A percentile compares a stretch with the other conserved stretches of the same genome.
phyloP scores from a whole-genome alignment of 2,113 vertebrate genomes.

The Lates calcarifer region DNA sequence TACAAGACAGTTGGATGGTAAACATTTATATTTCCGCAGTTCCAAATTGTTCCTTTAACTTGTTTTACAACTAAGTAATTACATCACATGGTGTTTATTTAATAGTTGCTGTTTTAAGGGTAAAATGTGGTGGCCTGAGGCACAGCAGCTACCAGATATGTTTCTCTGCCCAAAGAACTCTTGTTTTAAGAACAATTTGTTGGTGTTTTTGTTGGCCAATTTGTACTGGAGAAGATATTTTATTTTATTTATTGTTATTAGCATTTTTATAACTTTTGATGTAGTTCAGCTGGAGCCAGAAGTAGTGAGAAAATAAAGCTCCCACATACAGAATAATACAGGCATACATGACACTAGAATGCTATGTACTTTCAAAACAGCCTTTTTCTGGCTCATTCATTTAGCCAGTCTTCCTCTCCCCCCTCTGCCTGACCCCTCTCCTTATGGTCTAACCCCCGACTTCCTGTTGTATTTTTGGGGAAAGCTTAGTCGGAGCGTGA shows the following conservation, averaged over 20 bases:
- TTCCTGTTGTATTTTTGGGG: conserved; percentile 83
- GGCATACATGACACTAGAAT: conserved; percentile 51
- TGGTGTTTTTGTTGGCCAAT: conserved; percentile 8
- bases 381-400: conserved; percentile 15
- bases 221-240: neutral
- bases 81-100: neutral
- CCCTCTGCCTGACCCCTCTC: conserved; percentile 50
- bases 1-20: neutral
- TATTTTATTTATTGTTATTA: conserved; percentile 26
- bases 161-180: neutral
- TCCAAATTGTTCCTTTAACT: neutral
- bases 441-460: conserved; percentile 59
- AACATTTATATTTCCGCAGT: neutral
- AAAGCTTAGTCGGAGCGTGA: conserved; percentile 78
- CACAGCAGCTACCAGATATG: conserved; percentile 6
- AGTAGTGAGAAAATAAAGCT: conserved; percentile 60
- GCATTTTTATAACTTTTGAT: conserved; percentile 49
- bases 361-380: neutral
- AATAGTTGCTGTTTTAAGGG: conserved; percentile 5
- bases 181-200: neutral
- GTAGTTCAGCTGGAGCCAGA: conserved; percentile 45
- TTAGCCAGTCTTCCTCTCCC: neutral
- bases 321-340: conserved; percentile 17
- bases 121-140: neutral
- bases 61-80: neutral